Evolutionary conservation across 2,888 invertebrate species (phyloP).

Genomic region (Tetramorium bicarinatum): DNA sequence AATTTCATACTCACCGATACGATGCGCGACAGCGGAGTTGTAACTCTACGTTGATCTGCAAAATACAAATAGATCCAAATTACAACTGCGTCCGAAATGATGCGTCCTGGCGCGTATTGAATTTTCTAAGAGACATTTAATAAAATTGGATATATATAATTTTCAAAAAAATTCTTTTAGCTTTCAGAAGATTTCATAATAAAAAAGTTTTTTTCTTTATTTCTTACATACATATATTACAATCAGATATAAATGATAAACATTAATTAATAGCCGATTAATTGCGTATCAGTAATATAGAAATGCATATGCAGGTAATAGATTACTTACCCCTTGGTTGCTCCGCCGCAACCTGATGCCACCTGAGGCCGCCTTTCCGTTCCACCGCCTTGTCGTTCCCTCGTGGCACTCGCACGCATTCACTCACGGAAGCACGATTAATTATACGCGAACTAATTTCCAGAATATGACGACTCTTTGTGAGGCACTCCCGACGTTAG

Average conservation of each 20-base stretch:
- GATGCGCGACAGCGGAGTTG: background rate
- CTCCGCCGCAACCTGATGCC: background rate
- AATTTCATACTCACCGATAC: background rate
- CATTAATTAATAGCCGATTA: background rate
- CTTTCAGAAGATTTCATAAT: background rate
- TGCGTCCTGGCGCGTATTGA: no score
- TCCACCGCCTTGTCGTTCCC: background rate
- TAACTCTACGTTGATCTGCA: background rate
- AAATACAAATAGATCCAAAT: conserved; percentile 2
- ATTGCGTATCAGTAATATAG: background rate
- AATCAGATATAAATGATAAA: background rate
- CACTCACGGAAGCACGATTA: background rate
- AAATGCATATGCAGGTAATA: background rate
- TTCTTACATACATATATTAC: background rate
- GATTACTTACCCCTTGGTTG: background rate
- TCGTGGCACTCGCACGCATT: background rate
- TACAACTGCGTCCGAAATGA: background rate
- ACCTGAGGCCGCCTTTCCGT: background rate
- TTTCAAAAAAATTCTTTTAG: background rate
- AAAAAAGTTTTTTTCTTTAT: background rate
- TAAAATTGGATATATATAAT: background rate
- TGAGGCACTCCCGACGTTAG: background rate
- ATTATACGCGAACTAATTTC: background rate
- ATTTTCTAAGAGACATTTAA: background rate
- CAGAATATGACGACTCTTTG: background rate